Evolutionary conservation across 2,113 vertebrate species (phyloP).

Genomic region (Ceyx margarethae): DNA sequence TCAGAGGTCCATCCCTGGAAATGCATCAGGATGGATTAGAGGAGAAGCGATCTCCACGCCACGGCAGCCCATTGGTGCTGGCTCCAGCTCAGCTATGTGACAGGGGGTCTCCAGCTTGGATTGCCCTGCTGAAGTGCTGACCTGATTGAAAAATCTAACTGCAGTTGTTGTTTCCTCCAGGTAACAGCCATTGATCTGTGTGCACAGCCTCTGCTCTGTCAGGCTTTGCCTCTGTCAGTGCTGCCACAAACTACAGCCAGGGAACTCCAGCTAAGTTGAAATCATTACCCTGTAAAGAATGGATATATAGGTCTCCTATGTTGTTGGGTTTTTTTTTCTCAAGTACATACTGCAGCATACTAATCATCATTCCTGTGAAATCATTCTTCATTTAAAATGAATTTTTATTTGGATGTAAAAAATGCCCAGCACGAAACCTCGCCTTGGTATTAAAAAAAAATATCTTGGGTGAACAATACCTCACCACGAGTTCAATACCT

Average conservation of each 20-base stretch:
- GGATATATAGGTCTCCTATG: neutral
- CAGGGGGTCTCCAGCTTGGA: conserved; percentile 46
- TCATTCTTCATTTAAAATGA: neutral
- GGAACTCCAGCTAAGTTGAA: neutral
- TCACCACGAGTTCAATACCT: neutral
- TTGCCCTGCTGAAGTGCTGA: conserved; percentile 48
- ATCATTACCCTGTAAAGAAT: neutral
- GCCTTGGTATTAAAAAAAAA: neutral
- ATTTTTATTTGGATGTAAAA: neutral
- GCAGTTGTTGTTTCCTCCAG: neutral
- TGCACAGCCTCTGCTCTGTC: neutral
- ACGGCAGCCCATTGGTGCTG: conserved; percentile 46
- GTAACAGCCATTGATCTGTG: neutral
- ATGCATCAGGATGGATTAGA: neutral
- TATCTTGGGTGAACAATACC: neutral
- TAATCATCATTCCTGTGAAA: neutral
- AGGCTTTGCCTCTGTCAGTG: neutral
- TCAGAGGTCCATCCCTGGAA: conserved; percentile 47
- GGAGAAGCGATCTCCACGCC: conserved; percentile 29
- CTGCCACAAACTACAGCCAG: neutral
- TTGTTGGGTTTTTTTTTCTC: neutral
- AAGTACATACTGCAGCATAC: neutral
- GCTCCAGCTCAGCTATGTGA: conserved; percentile 58
- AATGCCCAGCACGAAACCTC: neutral
- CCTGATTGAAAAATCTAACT: conserved; percentile 45